Conservation (phyloP, 2,888 invertebrate species). For the Candidula unifasciata region DNA sequence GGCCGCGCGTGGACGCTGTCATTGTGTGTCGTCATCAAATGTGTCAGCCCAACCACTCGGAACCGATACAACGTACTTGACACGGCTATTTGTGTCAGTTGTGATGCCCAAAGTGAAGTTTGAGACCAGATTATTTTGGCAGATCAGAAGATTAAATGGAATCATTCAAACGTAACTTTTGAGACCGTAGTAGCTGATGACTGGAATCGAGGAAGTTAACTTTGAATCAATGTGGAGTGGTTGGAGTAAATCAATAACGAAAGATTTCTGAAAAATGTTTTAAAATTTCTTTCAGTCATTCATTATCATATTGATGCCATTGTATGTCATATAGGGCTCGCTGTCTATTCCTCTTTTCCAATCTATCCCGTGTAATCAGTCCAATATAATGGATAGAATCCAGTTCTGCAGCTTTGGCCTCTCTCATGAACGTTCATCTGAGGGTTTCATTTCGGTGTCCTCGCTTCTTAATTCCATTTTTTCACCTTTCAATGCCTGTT, state of each 20-base stretch:
- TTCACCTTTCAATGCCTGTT: no score
- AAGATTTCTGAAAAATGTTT: background rate
- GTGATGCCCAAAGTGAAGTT: slow-evolving; percentile 10
- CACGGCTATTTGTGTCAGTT: slow-evolving; percentile 39
- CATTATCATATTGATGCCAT: no score
- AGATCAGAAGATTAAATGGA: slow-evolving; percentile 13
- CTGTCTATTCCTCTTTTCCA: no score
- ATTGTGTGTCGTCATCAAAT: slow-evolving; percentile 48
- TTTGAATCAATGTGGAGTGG: background rate
- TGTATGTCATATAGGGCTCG: no score
- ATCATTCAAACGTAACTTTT: slow-evolving; percentile 3
- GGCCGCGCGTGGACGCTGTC: slow-evolving; percentile 27
- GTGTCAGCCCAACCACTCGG: slow-evolving; percentile 43
- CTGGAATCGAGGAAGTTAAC: background rate
- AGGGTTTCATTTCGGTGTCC: no score
- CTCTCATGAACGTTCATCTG: no score
- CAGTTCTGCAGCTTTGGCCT: no score
- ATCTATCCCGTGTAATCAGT: no score
- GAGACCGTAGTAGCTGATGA: background rate
- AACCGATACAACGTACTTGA: slow-evolving; percentile 28
- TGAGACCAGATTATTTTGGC: slow-evolving; percentile 16
- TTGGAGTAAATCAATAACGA: background rate
- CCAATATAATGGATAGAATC: no score
- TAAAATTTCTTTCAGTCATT: background rate
- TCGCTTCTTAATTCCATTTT: no score